Conservation (phyloP, 2,888 invertebrate genomes). For the Druceiella hillmani region DNA sequence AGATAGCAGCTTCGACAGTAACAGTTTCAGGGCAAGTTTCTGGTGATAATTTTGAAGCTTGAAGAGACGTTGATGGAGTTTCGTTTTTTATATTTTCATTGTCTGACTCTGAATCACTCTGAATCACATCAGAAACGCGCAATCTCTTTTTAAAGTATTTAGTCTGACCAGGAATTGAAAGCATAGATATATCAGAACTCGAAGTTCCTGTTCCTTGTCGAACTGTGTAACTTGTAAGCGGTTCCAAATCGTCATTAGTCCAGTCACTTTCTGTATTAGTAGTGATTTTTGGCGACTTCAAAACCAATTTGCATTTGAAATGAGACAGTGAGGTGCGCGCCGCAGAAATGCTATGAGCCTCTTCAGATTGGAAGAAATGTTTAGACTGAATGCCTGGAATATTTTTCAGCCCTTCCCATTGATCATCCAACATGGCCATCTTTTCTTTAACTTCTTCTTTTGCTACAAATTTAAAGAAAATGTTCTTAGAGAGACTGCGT, state of each 20-base stretch:
- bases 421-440: conserved; percentile 16
- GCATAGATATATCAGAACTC: too few species aligned
- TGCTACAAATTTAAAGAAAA: conserved; percentile 15
- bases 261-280: conserved; percentile 14
- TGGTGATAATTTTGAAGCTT: conserved; percentile 14
- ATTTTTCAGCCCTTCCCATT: conserved; percentile 19
- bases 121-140: conserved; percentile 13
- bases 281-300: conserved; percentile 5
- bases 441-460: conserved; percentile 20
- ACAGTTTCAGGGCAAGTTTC: conserved; percentile 16
- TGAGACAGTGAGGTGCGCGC: conserved; percentile 1
- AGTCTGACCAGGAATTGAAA: conserved; percentile 7
- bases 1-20: conserved; percentile 9
- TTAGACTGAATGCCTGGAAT: conserved; percentile 18
- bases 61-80: conserved; percentile 17
- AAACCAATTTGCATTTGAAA: conserved; percentile 1
- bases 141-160: conserved; percentile 10
- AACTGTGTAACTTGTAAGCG: conserved; percentile 13
- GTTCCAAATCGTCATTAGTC: conserved; percentile 13
- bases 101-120: conserved; percentile 11
- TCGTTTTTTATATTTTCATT: conserved; percentile 11
- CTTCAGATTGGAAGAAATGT: conserved; percentile 16
- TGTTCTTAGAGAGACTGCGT: conserved; percentile 19
- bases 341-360: neutral
- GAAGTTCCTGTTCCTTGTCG: too few species aligned